Evolutionary conservation across 2,797 vertebrate genomes (phyloP).

Genomic region (Taenioides sp.): DNA sequence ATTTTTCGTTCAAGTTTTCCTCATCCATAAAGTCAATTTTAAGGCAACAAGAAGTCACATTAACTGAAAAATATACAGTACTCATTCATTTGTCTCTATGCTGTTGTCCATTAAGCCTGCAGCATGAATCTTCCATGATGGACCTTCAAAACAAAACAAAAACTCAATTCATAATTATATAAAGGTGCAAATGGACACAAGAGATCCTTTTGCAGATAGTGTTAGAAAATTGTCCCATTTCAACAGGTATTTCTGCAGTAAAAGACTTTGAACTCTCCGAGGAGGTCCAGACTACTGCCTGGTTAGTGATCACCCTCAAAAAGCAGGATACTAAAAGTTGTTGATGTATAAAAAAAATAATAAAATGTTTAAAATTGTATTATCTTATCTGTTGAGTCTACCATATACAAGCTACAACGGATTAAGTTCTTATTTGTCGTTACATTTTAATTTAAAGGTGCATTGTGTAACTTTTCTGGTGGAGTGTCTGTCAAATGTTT

Average conservation of each 20-base stretch:
- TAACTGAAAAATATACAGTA: no score
- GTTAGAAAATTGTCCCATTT: neutral
- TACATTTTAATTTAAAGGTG: neutral
- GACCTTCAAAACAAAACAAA: neutral
- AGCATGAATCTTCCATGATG: neutral
- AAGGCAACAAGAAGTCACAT: constrained; percentile 4
- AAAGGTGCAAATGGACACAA: neutral
- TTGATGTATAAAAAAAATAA: no score
- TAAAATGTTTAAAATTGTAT: neutral
- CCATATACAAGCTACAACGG: no score
- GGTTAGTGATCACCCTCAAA: neutral
- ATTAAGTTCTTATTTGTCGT: no score
- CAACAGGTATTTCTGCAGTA: neutral
- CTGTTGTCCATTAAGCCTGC: no score
- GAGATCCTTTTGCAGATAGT: neutral
- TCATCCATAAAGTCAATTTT: neutral
- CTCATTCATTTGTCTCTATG: neutral
- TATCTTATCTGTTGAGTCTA: neutral
- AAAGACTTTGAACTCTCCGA: neutral
- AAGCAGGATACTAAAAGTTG: neutral
- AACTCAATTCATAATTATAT: neutral
- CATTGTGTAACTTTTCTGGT: no score
- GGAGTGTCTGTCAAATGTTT: no score
- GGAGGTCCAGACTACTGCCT: no score
- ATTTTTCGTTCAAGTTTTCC: constrained; percentile 3